phyloP scores from a whole-genome alignment of 64 coral and sea anemone genomes.

The Actinia tenebrosa region DNA sequence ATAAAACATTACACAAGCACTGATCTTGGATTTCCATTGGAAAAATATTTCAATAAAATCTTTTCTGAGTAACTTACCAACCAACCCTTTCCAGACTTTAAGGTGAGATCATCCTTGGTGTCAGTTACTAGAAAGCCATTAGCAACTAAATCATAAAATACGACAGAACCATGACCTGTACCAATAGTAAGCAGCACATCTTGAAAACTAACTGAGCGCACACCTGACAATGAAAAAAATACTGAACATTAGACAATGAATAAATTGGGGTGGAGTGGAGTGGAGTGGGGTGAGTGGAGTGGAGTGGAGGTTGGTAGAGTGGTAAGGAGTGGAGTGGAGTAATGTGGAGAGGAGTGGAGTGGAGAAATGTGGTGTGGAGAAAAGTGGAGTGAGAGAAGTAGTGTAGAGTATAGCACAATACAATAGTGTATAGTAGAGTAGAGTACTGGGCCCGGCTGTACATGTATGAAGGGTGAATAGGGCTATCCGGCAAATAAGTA shows the following conservation, averaged over 20 bases:
- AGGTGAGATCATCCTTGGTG: constrained; percentile 34
- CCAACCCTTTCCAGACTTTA: constrained; percentile 91
- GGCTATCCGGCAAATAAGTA: too few species aligned
- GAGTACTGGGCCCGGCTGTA: too few species aligned
- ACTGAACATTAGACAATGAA: not conserved
- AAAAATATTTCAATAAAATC: too few species aligned
- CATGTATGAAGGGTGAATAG: too few species aligned
- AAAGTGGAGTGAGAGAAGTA: too few species aligned
- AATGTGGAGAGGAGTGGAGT: too few species aligned
- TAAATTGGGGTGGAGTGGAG: not conserved
- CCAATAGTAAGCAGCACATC: constrained; percentile 81
- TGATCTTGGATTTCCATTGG: too few species aligned
- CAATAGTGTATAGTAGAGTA: too few species aligned
- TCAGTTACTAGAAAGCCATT: constrained; percentile 37
- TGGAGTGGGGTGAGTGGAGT: not conserved
- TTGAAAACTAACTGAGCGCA: constrained; percentile 86
- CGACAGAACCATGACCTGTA: constrained; percentile 76
- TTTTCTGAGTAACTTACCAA: constrained; percentile 55
- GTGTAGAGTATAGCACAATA: too few species aligned
- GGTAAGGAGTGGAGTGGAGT: too few species aligned
- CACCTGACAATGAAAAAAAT: constrained; percentile 39
- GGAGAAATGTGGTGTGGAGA: too few species aligned
- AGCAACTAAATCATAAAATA: constrained; percentile 80
- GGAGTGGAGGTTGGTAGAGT: not conserved
- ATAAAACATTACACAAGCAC: too few species aligned